These are phyloP conservation scores for Ypsolopha sequella DNA, from an alignment of 2,888 invertebrate genomes.

Conservation along the genomic window DNA sequence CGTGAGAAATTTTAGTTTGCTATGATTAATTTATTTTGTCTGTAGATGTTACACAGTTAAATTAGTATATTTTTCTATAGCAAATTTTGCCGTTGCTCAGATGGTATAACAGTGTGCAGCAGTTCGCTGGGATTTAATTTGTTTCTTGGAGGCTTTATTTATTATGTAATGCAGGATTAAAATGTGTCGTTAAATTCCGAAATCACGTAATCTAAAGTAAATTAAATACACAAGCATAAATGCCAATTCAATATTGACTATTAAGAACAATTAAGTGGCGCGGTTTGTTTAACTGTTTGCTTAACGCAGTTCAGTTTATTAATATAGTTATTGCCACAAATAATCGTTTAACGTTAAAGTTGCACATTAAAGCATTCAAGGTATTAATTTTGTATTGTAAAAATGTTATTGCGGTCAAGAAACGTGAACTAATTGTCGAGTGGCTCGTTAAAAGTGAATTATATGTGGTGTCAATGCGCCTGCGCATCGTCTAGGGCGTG, in stretches of 20 bases:
- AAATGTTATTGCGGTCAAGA: conserved; percentile 23
- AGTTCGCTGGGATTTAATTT: too few relatives aligned
- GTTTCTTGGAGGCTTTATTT: too few relatives aligned
- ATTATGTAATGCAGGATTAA: too few relatives aligned
- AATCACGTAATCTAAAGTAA: too few relatives aligned
- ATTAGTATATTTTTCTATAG: too few relatives aligned
- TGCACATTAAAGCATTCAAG: conserved; percentile 5
- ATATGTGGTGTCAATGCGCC: conserved; percentile 28
- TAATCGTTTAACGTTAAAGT: conserved; percentile 4
- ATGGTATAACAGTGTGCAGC: too few relatives aligned
- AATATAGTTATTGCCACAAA: conserved; percentile 2
- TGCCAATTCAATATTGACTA: neutral
- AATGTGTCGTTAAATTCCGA: too few relatives aligned
- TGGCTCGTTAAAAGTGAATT: conserved; percentile 31
- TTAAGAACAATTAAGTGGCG: neutral
- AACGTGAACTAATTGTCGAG: conserved; percentile 27
- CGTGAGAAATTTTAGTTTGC: too few relatives aligned
- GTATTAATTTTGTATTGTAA: conserved; percentile 34
- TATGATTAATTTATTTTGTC: too few relatives aligned
- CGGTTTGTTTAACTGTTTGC: neutral
- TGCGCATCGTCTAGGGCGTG: conserved; percentile 8
- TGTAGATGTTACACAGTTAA: too few relatives aligned
- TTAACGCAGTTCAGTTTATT: conserved; percentile 1
- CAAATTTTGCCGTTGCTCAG: too few relatives aligned
- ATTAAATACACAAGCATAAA: too few relatives aligned